Conservation (phyloP, 2,888 invertebrate genomes). For the Rotaria macrura region DNA sequence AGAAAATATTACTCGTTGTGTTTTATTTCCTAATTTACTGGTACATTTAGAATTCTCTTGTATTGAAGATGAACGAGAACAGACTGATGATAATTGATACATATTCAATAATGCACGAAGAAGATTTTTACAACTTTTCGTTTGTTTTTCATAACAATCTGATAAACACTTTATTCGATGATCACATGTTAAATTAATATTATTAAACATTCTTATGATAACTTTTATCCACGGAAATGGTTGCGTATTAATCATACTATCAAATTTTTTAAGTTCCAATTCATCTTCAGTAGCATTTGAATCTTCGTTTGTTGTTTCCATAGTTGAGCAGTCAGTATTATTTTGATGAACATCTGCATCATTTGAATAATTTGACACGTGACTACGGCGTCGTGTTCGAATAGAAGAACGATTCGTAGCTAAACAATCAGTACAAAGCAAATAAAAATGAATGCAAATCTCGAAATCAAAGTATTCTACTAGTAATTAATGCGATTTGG, state of each 20-base stretch:
- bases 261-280: not conserved
- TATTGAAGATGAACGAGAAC: not conserved
- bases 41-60: not conserved
- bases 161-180: not conserved
- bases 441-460: too few species aligned
- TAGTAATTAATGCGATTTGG: too few species aligned
- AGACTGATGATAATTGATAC: not conserved
- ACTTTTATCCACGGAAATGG: conserved; percentile 11
- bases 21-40: not conserved
- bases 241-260: not conserved
- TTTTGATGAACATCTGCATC: not conserved
- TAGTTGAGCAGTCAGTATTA: too few species aligned
- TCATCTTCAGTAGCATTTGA: not conserved
- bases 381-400: not conserved
- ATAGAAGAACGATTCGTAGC: not conserved
- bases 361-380: not conserved
- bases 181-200: not conserved
- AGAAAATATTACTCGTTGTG: not conserved
- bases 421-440: too few species aligned
- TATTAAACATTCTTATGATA: not conserved
- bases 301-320: not conserved
- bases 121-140: not conserved
- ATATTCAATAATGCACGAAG: not conserved
- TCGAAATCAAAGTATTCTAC: too few species aligned
- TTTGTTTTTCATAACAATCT: conserved; percentile 9